Conservation (phyloP, 2,113 vertebrate species). For the Oreochromis aureus region DNA sequence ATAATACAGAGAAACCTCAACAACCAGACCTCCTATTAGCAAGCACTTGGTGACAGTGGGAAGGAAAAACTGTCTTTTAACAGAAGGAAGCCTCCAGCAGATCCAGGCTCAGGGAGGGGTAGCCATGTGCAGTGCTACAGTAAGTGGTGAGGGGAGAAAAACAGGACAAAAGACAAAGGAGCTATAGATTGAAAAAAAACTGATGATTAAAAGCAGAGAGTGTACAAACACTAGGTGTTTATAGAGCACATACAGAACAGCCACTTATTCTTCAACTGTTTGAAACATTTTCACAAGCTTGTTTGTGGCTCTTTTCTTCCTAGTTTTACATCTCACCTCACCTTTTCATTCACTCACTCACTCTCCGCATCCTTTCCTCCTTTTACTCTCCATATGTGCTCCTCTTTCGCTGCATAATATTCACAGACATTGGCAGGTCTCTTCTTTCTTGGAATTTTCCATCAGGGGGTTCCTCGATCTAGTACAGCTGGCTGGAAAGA, state of each 20-base stretch:
- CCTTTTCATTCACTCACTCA: background rate
- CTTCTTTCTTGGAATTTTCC: constrained; percentile 16
- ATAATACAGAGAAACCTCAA: background rate
- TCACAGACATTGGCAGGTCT: background rate
- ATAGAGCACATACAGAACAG: background rate
- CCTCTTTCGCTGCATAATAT: background rate
- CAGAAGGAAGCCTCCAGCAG: background rate
- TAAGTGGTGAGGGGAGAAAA: background rate
- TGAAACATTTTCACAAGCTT: background rate
- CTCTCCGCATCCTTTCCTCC: background rate
- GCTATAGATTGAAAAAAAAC: background rate
- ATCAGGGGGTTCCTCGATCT: constrained; percentile 21
- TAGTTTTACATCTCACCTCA: background rate
- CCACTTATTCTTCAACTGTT: background rate
- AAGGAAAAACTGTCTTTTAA: background rate
- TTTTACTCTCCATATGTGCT: background rate
- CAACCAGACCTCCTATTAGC: background rate
- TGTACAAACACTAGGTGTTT: background rate
- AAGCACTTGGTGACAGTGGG: background rate
- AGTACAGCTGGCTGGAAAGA: constrained; percentile 17
- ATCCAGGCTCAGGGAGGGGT: background rate
- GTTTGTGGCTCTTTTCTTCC: background rate
- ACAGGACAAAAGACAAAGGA: background rate
- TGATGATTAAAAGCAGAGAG: background rate
- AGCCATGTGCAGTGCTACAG: background rate